Evolutionary conservation across 2,113 vertebrate species (phyloP).

Genomic region (Connochaetes taurinus): DNA sequence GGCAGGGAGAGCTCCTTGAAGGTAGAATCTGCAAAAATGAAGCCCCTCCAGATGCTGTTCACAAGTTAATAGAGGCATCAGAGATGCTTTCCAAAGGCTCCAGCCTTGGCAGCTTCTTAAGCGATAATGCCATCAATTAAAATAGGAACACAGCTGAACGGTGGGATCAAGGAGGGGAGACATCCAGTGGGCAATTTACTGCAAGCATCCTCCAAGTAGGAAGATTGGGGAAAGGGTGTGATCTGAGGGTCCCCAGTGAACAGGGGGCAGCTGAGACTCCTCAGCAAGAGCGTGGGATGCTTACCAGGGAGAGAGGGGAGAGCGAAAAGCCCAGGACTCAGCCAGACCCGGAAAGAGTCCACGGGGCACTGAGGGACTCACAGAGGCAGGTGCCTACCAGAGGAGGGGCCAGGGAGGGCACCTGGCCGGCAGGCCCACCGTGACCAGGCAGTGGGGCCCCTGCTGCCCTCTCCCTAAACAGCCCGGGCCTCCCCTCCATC

Average conservation of each 20-base stretch:
- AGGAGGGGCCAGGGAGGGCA: fast-evolving
- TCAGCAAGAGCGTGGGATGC: background rate
- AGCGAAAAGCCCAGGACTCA: fast-evolving
- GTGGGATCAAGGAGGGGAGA: fast-evolving
- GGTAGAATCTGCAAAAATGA: background rate
- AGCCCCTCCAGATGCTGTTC: fast-evolving
- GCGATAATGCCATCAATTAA: background rate
- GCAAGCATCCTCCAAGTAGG: fast-evolving
- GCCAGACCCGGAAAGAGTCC: fast-evolving
- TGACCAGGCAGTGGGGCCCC: fast-evolving
- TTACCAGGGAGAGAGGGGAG: too few species aligned
- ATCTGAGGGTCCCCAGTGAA: background rate
- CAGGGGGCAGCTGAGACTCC: background rate
- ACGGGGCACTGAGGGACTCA: fast-evolving
- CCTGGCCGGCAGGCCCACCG: fast-evolving
- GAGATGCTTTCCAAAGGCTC: background rate
- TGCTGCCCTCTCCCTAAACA: background rate
- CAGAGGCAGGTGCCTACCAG: background rate
- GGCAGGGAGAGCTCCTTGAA: background rate
- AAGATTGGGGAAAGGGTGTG: fast-evolving
- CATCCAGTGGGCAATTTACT: background rate
- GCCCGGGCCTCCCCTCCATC: fast-evolving
- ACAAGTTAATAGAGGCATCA: fast-evolving
- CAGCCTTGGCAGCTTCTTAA: background rate
- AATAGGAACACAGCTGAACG: fast-evolving